Conservation (phyloP, 1,140 invertebrate species). For the Myzus persicae region DNA sequence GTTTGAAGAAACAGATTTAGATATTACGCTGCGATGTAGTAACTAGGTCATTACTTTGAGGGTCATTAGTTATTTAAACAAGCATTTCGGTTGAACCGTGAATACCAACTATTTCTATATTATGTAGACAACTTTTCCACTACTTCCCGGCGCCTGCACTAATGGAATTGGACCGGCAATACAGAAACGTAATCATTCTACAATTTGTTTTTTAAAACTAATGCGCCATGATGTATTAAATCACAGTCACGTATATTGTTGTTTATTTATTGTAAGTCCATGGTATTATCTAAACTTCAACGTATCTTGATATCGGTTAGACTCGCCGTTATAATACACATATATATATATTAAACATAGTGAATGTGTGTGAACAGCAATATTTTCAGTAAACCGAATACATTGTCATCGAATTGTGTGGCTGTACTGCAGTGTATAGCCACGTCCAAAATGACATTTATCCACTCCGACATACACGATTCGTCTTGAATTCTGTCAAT, state of each 20-base stretch:
- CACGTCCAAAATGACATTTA: background rate
- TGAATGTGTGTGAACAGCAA: background rate
- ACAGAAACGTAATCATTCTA: background rate
- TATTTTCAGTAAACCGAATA: background rate
- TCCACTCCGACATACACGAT: background rate
- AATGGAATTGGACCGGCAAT: background rate
- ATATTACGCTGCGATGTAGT: background rate
- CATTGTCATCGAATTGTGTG: background rate
- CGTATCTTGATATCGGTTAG: background rate
- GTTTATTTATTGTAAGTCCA: background rate
- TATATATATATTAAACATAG: background rate
- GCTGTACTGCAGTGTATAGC: background rate
- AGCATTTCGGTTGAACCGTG: background rate
- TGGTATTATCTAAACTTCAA: background rate
- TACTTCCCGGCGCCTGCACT: background rate
- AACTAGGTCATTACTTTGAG: constrained; percentile 8
- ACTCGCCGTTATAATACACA: background rate
- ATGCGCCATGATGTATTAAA: background rate
- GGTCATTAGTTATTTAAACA: background rate
- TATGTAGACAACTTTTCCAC: background rate
- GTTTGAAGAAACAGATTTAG: constrained; percentile 8
- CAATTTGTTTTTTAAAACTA: background rate
- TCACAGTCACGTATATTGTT: background rate
- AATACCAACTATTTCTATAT: background rate
- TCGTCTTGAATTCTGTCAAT: constrained; percentile 25